These are phyloP conservation scores for Neoscelio sp. DNA, from an alignment of 2,888 invertebrate genomes.

Conservation along the genomic window DNA sequence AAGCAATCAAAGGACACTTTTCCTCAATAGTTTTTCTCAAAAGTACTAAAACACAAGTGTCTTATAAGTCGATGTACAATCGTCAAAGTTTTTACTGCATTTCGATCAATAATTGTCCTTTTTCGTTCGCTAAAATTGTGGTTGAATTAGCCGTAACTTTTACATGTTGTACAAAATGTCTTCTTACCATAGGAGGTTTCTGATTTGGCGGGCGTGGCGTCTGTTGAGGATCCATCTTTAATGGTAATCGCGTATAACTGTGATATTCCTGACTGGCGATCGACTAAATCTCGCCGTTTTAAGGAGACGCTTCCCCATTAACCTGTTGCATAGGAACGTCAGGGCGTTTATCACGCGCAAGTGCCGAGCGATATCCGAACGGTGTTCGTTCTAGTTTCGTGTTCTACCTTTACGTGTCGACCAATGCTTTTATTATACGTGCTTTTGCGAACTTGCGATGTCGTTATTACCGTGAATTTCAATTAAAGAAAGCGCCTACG, in stretches of 20 bases:
- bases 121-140: not conserved
- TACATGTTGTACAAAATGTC: not conserved
- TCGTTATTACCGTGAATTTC: constrained; percentile 59
- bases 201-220: constrained; percentile 73
- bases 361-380: constrained; percentile 59
- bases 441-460: constrained; percentile 49
- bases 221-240: constrained; percentile 77
- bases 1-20: too few relatives aligned
- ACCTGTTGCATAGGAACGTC: constrained; percentile 79
- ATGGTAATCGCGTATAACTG: constrained; percentile 63
- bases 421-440: constrained; percentile 61
- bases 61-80: too few relatives aligned
- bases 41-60: too few relatives aligned
- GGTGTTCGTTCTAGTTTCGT: constrained; percentile 62
- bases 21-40: too few relatives aligned
- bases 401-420: constrained; percentile 63
- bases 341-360: constrained; percentile 67
- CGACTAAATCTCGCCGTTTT: constrained; percentile 68
- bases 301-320: constrained; percentile 73
- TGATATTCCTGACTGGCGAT: constrained; percentile 60
- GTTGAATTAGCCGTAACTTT: constrained; percentile 9
- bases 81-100: constrained; percentile 4
- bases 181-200: constrained; percentile 77
- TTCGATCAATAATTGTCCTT: constrained; percentile 22
- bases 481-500: constrained; percentile 57